A percentile compares a stretch with the other conserved stretches of the same genome.
These are phyloP conservation scores for Mohoua ochrocephala DNA, from an alignment of 2,113 vertebrate species.

Conservation along the genomic window DNA sequence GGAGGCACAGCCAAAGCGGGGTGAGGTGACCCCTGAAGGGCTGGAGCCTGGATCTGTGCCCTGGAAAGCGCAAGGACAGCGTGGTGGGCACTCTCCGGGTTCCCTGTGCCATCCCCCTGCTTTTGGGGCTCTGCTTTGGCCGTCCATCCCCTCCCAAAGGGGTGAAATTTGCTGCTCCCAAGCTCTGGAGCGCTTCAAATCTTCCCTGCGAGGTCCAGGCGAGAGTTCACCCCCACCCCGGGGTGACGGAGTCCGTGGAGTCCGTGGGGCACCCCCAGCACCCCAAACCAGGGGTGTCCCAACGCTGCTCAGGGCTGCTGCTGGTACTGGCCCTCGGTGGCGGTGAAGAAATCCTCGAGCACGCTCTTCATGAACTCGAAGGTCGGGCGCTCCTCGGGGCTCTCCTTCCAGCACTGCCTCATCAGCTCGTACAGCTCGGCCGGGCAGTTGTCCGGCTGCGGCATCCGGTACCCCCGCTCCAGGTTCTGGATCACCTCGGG, in stretches of 20 bases:
- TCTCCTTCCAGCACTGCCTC: constrained; percentile 88
- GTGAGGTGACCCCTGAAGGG: accelerated
- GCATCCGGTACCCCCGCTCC: constrained; percentile 92
- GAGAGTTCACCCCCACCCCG: accelerated
- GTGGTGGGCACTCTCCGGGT: background rate
- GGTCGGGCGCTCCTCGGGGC: constrained; percentile 86
- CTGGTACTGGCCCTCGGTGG: constrained; percentile 95
- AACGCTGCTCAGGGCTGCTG: constrained; percentile 74
- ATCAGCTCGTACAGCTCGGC: constrained; percentile 85
- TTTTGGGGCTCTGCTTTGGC: accelerated
- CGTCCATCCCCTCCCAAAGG: accelerated
- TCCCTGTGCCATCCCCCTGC: accelerated
- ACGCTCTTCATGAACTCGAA: constrained; percentile 91
- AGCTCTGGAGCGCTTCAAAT: background rate
- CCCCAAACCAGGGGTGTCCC: accelerated
- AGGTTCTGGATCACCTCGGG: constrained; percentile 94
- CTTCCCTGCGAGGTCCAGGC: background rate
- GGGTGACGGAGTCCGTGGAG: accelerated
- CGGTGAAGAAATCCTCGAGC: constrained; percentile 92
- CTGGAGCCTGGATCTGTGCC: background rate
- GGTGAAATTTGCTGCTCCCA: background rate
- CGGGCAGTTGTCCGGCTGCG: constrained; percentile 84
- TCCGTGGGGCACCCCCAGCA: background rate
- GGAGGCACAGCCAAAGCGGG: background rate
- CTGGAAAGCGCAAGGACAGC: accelerated